phyloP scores from a whole-genome alignment of 2,113 vertebrate species.

The Diphyllodes magnificus region DNA sequence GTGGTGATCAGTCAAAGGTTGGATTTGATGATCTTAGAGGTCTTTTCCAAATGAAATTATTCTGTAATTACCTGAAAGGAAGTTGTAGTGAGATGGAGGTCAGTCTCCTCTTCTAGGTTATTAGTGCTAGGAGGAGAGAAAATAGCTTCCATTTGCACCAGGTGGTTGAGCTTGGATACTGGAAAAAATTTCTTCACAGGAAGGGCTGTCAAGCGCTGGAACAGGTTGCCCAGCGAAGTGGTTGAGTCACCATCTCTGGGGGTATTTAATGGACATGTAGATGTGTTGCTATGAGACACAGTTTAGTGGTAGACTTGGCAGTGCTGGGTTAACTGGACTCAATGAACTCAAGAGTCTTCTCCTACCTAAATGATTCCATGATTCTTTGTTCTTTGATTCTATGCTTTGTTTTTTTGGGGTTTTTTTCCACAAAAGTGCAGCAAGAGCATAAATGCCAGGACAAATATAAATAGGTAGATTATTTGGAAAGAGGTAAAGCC shows the following conservation, averaged over 20 bases:
- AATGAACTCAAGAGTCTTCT: background rate
- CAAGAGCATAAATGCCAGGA: background rate
- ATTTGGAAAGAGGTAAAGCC: background rate
- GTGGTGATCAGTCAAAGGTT: background rate
- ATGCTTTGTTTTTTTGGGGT: fast-evolving
- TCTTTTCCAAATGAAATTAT: background rate
- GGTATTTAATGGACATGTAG: fast-evolving
- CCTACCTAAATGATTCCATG: background rate
- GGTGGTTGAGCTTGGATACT: background rate
- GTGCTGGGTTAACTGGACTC: background rate
- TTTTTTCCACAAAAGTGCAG: background rate
- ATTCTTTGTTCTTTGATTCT: background rate
- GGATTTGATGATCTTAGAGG: background rate
- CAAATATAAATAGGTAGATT: background rate
- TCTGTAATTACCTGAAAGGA: background rate
- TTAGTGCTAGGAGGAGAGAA: fast-evolving
- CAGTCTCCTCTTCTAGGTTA: background rate
- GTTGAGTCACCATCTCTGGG: background rate
- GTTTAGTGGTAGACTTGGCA: background rate
- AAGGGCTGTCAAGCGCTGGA: fast-evolving
- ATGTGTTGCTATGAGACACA: fast-evolving
- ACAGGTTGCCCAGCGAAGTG: background rate
- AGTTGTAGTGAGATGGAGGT: fast-evolving
- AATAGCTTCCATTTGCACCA: background rate
- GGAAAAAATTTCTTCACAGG: background rate